Evolutionary conservation across 2,113 vertebrate species (phyloP), one percentile per base, ranked within the genome.

Genomic region (Bos javanicus): DNA sequence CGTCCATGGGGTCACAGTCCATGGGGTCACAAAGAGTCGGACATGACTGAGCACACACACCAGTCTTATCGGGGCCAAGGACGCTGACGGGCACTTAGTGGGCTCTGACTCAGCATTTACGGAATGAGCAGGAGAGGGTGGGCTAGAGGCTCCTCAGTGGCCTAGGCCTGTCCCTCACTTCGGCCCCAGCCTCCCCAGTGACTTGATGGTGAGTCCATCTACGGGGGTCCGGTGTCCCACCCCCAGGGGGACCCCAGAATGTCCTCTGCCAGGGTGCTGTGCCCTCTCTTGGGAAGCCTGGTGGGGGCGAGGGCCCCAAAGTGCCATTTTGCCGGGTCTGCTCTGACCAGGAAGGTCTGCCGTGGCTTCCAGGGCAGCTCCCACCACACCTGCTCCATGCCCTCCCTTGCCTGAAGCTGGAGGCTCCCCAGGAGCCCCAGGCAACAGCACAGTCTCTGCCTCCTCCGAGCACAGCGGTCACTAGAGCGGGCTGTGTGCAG

Each of bases 311-410:
- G 74, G 1, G 12, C 39, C 36, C 39, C 39, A 76, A 76, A 76
- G 74, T 25, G 39, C 39, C 13, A 7, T 43, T 76, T 39, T 76
- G 39, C 71, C 5, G 1, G 6, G 39, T 15, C 39, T 25, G 1
- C 39, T 46, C 23, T 14, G 39, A 76, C 23, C 3, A 26, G 39
- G 23, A 46, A 14, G 39, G 39, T 15, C 39, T 14, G 39, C 25
- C 0, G 21, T 2, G 11, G 36, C 71, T 43, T 43, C 39, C 12
- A 4, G n/a, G 74, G 25, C 1, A 1, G 25, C 23, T 15, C 23
- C 71, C 39, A 4, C 6, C 1, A 1, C 64, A 2, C 64, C 74
- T 28, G 74, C 23, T 8, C 39, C 71, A 1, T 46, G 39, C 39
- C 10, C 39, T 76, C 39, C 23, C 1, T 39, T 46, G 39, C 74